Evolutionary conservation across 2,797 vertebrate genomes (phyloP).

Genomic region (Artibeus jamaicensis): DNA sequence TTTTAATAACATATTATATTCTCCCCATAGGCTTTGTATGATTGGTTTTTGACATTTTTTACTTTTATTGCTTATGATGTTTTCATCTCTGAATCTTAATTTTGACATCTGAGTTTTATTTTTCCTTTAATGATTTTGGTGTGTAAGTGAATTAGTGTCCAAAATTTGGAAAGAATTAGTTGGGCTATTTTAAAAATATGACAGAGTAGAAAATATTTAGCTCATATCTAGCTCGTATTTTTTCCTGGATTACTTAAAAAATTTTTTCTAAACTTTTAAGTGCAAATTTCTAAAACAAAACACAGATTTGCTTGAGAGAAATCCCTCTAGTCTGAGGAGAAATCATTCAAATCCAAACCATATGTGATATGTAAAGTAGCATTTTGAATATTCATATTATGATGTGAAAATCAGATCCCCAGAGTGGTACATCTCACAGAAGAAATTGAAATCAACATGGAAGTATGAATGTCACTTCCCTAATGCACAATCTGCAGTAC

Average conservation of each 20-base stretch:
- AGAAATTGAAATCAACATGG: conserved; percentile 60
- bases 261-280: not conserved
- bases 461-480: conserved; percentile 42
- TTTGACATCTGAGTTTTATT: conserved; percentile 26
- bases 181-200: not conserved
- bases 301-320: conserved; percentile 46
- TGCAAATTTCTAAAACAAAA: conserved; percentile 37
- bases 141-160: conserved; percentile 28
- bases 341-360: conserved; percentile 60
- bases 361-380: conserved; percentile 67
- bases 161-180: not conserved
- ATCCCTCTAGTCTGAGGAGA: conserved; percentile 52
- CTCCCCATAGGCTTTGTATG: not conserved
- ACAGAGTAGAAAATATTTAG: not conserved
- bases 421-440: conserved; percentile 6
- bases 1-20: not conserved
- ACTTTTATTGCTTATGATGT: not conserved
- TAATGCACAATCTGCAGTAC: conserved; percentile 18
- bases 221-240: not conserved
- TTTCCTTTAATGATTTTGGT: conserved; percentile 15
- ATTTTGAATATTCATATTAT: conserved; percentile 72
- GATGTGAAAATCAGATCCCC: conserved; percentile 46
- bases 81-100: not conserved
- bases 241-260: conserved; percentile 38
- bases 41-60: not conserved